These are phyloP conservation scores for Dinoponera quadriceps DNA, from an alignment of 1,140 invertebrate species.

Conservation along the genomic window DNA sequence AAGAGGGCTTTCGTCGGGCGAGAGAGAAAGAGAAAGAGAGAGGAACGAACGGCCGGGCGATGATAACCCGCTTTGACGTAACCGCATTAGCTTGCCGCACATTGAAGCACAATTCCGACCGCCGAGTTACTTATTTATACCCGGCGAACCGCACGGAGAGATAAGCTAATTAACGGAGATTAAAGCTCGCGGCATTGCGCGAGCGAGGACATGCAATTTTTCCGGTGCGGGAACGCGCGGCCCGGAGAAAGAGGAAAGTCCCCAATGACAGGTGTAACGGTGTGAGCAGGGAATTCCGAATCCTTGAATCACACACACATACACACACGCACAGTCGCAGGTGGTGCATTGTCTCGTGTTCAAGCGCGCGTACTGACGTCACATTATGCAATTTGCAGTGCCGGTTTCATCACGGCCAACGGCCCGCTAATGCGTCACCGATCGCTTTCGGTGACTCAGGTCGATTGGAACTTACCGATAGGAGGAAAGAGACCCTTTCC, in stretches of 20 bases:
- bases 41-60: background rate
- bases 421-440: slow-evolving; percentile 39
- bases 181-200: background rate
- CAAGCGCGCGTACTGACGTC: background rate
- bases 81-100: background rate
- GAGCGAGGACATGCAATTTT: too few species aligned
- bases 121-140: slow-evolving; percentile 5
- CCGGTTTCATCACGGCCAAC: slow-evolving; percentile 46
- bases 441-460: slow-evolving; percentile 41
- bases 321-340: slow-evolving; percentile 5
- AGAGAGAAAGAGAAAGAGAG: too few species aligned
- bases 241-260: background rate
- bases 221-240: too few species aligned
- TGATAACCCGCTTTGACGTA: slow-evolving; percentile 19
- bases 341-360: slow-evolving; percentile 31
- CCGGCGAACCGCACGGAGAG: too few species aligned
- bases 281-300: background rate
- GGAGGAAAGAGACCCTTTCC: slow-evolving; percentile 6
- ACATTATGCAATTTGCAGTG: slow-evolving; percentile 43
- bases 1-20: too few species aligned
- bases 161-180: slow-evolving; percentile 10
- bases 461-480: background rate
- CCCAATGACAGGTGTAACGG: background rate
- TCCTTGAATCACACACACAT: slow-evolving; percentile 29
- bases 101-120: background rate